These are phyloP conservation scores for Ginglymostoma cirratum DNA, from an alignment of 2,113 vertebrate genomes.

Conservation along the genomic window DNA sequence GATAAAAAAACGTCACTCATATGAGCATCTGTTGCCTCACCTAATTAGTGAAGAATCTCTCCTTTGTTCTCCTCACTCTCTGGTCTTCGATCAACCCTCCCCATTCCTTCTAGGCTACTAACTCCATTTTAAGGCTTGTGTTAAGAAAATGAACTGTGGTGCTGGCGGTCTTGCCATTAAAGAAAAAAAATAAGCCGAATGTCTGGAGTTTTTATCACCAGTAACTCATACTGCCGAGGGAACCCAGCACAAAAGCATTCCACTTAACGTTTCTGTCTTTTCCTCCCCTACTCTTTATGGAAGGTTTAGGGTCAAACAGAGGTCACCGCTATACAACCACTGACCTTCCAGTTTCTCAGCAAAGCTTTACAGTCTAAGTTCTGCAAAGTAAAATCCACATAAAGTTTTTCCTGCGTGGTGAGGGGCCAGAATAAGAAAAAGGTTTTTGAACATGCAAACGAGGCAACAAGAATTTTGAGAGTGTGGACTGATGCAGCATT, in stretches of 20 bases:
- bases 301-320: conserved; percentile 73
- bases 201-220: conserved; percentile 93
- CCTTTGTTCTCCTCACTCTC: conserved; percentile 46
- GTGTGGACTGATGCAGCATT: not conserved
- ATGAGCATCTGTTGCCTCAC: conserved; percentile 58
- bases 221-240: conserved; percentile 69
- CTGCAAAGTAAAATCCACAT: not conserved
- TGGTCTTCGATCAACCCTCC: conserved; percentile 56
- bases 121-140: conserved; percentile 65
- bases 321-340: conserved; percentile 73
- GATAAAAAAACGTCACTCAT: conserved; percentile 46
- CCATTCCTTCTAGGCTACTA: conserved; percentile 53
- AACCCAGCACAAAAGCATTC: conserved; percentile 73
- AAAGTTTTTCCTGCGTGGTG: not conserved
- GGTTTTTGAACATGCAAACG: not conserved
- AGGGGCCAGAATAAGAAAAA: not conserved
- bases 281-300: conserved; percentile 55
- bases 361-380: conserved; percentile 43
- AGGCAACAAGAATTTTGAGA: not conserved
- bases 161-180: conserved; percentile 74
- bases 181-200: conserved; percentile 64
- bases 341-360: conserved; percentile 69
- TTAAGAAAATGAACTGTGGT: conserved; percentile 80
- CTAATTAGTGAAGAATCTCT: conserved; percentile 56
- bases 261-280: conserved; percentile 60